Conservation (phyloP, 2,797 vertebrate species). For the Pseudomugil gertrudae region DNA sequence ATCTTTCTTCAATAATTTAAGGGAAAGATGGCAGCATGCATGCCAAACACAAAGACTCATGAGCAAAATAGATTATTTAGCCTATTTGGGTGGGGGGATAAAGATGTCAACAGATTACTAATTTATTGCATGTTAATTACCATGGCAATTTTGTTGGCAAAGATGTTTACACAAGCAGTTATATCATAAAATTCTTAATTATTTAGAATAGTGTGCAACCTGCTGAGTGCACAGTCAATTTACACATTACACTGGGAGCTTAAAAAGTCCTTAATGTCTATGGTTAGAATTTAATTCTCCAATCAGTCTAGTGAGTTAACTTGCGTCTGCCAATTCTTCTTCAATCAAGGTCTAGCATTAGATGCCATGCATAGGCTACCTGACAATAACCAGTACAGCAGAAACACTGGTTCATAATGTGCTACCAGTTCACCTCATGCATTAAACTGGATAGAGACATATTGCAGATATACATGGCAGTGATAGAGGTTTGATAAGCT, state of each 20-base stretch:
- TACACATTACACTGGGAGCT: neutral
- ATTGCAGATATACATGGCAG: neutral
- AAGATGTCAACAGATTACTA: neutral
- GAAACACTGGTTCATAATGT: neutral
- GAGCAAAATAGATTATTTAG: neutral
- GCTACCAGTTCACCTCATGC: no score
- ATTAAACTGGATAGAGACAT: neutral
- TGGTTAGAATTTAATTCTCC: neutral
- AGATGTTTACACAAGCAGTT: neutral
- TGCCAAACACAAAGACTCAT: conserved; percentile 8
- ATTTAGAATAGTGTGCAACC: neutral
- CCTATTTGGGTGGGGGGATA: neutral
- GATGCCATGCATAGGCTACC: no score
- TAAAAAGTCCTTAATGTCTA: neutral
- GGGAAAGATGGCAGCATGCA: neutral
- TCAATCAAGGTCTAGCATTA: neutral
- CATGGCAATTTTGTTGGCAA: neutral
- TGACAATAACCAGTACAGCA: neutral
- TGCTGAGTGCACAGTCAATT: neutral
- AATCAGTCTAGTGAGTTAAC: neutral
- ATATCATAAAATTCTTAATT: neutral
- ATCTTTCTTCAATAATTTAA: conserved; percentile 9
- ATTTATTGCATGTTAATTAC: neutral
- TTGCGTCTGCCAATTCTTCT: neutral
- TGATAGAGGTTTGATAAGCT: neutral